phyloP scores from a whole-genome alignment of 2,113 vertebrate species.

The Toxotes jaculatrix region DNA sequence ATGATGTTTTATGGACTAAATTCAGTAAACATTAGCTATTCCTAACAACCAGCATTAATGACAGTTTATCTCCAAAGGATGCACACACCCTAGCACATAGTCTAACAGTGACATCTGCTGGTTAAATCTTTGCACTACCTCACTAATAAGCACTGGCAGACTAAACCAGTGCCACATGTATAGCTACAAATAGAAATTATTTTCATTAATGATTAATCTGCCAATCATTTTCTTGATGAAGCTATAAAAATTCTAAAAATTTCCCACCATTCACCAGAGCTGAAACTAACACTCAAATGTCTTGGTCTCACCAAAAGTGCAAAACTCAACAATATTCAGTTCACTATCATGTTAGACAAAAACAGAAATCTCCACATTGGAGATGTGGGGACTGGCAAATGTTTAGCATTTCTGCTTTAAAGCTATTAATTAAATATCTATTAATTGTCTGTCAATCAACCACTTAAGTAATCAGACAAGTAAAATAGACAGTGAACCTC shows the following conservation, averaged over 20 bases:
- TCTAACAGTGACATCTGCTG: constrained; percentile 67
- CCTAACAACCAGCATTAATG: not conserved
- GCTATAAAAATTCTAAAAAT: not conserved
- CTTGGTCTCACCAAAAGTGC: not conserved
- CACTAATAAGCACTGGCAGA: not conserved
- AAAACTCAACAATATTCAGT: not conserved
- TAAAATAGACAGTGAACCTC: not conserved
- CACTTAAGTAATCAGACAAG: not conserved
- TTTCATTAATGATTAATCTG: not conserved
- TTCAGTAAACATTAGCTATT: not conserved
- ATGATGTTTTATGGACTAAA: not conserved
- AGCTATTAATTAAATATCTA: too few relatives aligned
- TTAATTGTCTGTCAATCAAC: not conserved
- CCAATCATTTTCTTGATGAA: not conserved
- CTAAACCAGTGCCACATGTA: not conserved
- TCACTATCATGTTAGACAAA: not conserved
- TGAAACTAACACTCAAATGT: not conserved
- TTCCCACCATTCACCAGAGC: not conserved
- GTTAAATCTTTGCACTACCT: constrained; percentile 11
- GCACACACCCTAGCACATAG: not conserved
- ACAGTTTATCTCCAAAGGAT: not conserved
- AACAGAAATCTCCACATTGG: not conserved
- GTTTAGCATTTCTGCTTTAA: not conserved
- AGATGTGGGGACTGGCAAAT: not conserved
- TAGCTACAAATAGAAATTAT: not conserved